Conservation (phyloP, 2,888 invertebrate genomes). For the Lasius platythorax region DNA sequence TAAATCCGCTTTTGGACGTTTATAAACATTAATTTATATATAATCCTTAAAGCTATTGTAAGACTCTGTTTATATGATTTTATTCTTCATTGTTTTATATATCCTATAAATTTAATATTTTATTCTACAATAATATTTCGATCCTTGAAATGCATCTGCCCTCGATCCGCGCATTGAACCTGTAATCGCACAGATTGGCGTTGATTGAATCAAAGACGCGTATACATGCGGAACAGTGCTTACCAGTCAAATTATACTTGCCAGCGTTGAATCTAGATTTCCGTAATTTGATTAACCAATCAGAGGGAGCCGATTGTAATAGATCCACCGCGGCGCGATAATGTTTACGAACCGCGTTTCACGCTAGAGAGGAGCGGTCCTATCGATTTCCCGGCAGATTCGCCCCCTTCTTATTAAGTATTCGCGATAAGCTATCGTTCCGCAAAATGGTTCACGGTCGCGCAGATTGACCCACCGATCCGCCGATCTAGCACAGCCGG, state of each 20-base stretch:
- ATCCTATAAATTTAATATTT: neutral
- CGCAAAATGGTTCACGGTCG: conserved; percentile 51
- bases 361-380: conserved; percentile 26
- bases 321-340: conserved; percentile 42
- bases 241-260: conserved; percentile 49
- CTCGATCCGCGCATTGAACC: conserved; percentile 30
- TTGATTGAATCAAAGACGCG: conserved; percentile 52
- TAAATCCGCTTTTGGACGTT: neutral
- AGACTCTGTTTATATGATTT: neutral
- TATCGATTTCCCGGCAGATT: conserved; percentile 23
- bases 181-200: conserved; percentile 53
- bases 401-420: conserved; percentile 35
- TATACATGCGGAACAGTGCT: conserved; percentile 46
- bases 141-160: neutral
- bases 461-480: conserved; percentile 45
- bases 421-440: conserved; percentile 34
- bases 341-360: conserved; percentile 49
- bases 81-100: neutral
- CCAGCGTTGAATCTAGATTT: conserved; percentile 48
- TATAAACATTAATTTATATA: neutral
- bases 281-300: conserved; percentile 56
- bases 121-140: neutral
- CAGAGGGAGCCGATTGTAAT: conserved; percentile 47
- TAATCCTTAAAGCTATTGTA: neutral
- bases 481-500: conserved; percentile 35